Base-by-base conservation (phyloP, 1,140 invertebrate species). In the Micrasema minimum region DNA sequence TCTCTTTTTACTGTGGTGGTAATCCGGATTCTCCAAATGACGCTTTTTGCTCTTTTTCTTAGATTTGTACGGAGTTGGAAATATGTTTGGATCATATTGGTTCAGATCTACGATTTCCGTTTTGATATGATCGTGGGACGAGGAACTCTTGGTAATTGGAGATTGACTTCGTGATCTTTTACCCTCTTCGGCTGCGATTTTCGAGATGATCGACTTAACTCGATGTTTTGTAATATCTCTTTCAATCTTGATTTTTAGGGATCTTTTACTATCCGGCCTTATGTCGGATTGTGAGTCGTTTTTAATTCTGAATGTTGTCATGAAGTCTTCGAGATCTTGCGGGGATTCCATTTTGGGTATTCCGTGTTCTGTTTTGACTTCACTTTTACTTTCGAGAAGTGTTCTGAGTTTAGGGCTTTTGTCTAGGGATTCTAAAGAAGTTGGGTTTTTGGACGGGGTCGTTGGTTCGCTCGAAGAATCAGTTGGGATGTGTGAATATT, bases 391-490 rank as follows among this genome's bases (percentile, higher is more conserved):
- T 20, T 59, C 55, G 5, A 66, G 65, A 14, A 78, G 79, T n/a
- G 80, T 77, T 3, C 82, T 77, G 1, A 83, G 75, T 68, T 82
- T 82, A 0, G 83, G 83, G 2, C 81, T 82, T 65, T 81, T 80
- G 50, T 77, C 76, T 6, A 76, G 68, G n/a, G 23, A 38, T 51
- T 65, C 50, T 45, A 64, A 53, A 22, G 35, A 16, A 20, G 20
- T 7, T 10, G 7, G 9, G 1, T 20, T 20, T 11, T 37, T 53
- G 2, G 43, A 38, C 7, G 66, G 51, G 1, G 71, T 31, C 5
- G 41, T 38, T 11, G 65, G 78, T 1, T 76, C 77, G 16, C n/a
- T n/a, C 14, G 14, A 9, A 2, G 16, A 20, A 35, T 59, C 55
- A 7, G 16, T 3, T 2, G 55, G 31, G 0, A 59, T 38, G 18